Evolutionary conservation across 2,888 invertebrate species (phyloP), one percentile per base, ranked within the genome.

Genomic region (Drosophila mimetica): DNA sequence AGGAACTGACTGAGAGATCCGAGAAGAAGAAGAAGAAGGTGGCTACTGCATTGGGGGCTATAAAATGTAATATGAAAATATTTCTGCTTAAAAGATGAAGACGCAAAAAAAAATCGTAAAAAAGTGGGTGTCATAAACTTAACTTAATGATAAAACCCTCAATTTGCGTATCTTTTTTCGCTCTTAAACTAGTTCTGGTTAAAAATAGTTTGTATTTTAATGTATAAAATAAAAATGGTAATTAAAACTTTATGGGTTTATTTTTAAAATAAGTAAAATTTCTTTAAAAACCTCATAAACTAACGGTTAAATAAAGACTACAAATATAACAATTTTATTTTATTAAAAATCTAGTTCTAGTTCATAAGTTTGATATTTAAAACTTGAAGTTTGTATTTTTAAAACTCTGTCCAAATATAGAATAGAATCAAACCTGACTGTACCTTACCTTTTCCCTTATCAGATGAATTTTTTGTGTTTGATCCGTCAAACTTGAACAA

Each of bases 401-500:
- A n/a, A n/a, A n/a, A n/a, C n/a, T n/a, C n/a, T n/a, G n/a, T n/a
- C n/a, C n/a, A n/a, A n/a, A n/a, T n/a, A n/a, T n/a, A n/a, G n/a
- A n/a, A n/a, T n/a, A n/a, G n/a, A n/a, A n/a, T n/a, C n/a, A n/a
- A n/a, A n/a, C n/a, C n/a, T 25, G 28, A 18, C 25, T 44, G 28
- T 37, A 46, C 28, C 34, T 60, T n/a, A 44, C 42, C 28, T 44
- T 46, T 46, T 2, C 8, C 20, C 13, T 58, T 60, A 60, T 61
- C 39, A n/a, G n/a, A 18, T 6, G 16, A 32, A 57, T 14, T 50
- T n/a, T 14, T 44, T 28, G 34, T 13, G 34, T 13, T 39, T 41
- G 18, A 63, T 61, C 41, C 28, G 25, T 30, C 9, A 51, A 51
- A 42, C 9, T 63, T 22, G 52, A 51, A 63, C 58, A 37, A 44